phyloP scores from a whole-genome alignment of 2,797 vertebrate genomes.

The Protosalanx chinensis region DNA sequence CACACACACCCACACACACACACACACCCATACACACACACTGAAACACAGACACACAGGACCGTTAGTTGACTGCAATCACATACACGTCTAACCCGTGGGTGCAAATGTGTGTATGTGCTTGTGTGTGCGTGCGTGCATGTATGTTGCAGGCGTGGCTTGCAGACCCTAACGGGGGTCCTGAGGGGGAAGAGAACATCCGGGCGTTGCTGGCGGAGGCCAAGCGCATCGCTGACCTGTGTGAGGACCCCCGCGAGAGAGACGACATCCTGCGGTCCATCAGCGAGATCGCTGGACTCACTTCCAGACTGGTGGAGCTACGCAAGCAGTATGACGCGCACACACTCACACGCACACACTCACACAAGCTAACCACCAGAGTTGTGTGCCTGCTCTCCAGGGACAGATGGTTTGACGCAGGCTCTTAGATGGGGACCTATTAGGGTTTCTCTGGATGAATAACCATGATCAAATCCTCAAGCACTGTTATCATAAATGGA shows the following conservation, averaged over 20 bases:
- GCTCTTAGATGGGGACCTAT: no score
- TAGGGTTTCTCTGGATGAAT: no score
- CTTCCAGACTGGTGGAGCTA: conserved; percentile 86
- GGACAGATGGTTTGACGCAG: no score
- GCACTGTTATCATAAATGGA: no score
- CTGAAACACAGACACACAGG: no score
- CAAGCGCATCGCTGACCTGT: conserved; percentile 91
- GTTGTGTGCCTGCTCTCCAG: no score
- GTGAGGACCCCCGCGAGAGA: conserved; percentile 94
- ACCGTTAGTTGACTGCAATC: no score
- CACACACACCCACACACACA: neutral
- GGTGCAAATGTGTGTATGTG: conserved; percentile 15
- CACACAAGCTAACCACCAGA: conserved; percentile 9
- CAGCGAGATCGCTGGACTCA: conserved; percentile 92
- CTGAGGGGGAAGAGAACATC: conserved; percentile 94
- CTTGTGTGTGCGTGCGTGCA: conserved; percentile 14
- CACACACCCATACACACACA: no score
- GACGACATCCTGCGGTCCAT: conserved; percentile 95
- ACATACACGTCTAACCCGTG: neutral
- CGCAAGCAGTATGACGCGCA: conserved; percentile 80
- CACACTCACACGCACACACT: neutral
- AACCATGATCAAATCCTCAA: no score
- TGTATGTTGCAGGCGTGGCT: conserved; percentile 84
- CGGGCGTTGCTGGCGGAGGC: conserved; percentile 87
- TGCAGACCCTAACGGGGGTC: conserved; percentile 90